A percentile compares a stretch with the other conserved stretches of the same genome.
These are phyloP conservation scores for Parazoanthus atlanticus DNA, from an alignment of 92 coral and sea anemone species.

Conservation along the genomic window DNA sequence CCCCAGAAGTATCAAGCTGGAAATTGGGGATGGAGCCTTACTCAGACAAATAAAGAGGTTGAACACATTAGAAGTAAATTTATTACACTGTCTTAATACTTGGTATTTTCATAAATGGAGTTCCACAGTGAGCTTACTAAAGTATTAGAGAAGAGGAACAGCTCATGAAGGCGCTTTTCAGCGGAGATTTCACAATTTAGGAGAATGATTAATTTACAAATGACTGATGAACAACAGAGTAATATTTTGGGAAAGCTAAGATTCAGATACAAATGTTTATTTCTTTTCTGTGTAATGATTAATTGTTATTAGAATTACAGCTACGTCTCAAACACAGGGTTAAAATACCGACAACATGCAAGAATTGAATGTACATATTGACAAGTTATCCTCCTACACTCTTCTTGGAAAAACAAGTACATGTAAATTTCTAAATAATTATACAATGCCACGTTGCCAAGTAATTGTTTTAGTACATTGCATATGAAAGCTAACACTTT, in stretches of 20 bases:
- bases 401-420: too few species aligned
- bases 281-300: neutral
- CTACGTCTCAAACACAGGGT: neutral
- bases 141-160: neutral
- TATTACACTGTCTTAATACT: neutral
- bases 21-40: neutral
- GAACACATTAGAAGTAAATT: neutral
- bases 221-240: neutral
- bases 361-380: too few species aligned
- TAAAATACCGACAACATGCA: neutral
- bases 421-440: too few species aligned
- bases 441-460: neutral
- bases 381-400: too few species aligned
- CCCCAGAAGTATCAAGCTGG: too few species aligned
- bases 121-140: too few species aligned
- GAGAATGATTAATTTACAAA: neutral
- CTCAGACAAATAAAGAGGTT: neutral
- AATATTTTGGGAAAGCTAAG: neutral
- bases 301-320: too few species aligned
- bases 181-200: neutral
- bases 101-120: neutral
- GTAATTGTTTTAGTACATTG: neutral
- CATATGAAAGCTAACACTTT: neutral
- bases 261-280: neutral
- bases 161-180: neutral